Base-by-base conservation (phyloP, 2,888 invertebrate species). In the Drosophila prostipennis region DNA sequence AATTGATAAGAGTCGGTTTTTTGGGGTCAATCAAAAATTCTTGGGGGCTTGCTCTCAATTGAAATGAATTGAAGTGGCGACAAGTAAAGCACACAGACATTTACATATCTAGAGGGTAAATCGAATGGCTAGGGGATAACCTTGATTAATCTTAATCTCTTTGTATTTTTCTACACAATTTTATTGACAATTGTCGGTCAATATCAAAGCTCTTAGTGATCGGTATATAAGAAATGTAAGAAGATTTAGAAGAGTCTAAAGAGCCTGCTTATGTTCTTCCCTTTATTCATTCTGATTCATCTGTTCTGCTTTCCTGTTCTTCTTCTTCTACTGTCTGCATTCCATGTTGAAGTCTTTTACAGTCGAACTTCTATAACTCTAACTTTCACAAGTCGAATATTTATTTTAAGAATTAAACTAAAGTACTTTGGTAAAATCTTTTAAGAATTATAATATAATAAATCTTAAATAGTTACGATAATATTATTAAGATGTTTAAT, bases 121-220 rank as follows among this genome's bases (percentile, higher is more conserved):
- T 65, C 34, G 29, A 69, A 48, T 67, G 34, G 55, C 36, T 26
- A 46, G 53, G 51, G 56, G 19, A 49, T 56, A 68, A 68, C 71
- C 56, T 68, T 71, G 71, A 58, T 72, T 57, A 58, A 52, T 57
- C 64, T 32, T 13, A 19, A 23, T 40, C 16, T 64, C 29, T 52
- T 14, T 23, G 14, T 13, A 16, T 52, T 45, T 32, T 32, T 13
- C 36, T 13, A 19, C 29, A 37, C n/a, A 29, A 37, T 61, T 60
- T 23, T 11, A 63, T 71, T 69, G 67, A 55, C 71, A 71, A 73
- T 63, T 71, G 55, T 64, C 46, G 72, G 70, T 65, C 69, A 68
- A 46, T 65, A 65, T 68, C 53, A 65, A 65, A 65, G 64, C 40
- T 11, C n/a, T 48, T 11, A 26, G 39, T 34, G 32, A 61, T 61